These are phyloP conservation scores for Zosterops pallidus DNA, from an alignment of 2,113 vertebrate genomes.

Conservation along the genomic window DNA sequence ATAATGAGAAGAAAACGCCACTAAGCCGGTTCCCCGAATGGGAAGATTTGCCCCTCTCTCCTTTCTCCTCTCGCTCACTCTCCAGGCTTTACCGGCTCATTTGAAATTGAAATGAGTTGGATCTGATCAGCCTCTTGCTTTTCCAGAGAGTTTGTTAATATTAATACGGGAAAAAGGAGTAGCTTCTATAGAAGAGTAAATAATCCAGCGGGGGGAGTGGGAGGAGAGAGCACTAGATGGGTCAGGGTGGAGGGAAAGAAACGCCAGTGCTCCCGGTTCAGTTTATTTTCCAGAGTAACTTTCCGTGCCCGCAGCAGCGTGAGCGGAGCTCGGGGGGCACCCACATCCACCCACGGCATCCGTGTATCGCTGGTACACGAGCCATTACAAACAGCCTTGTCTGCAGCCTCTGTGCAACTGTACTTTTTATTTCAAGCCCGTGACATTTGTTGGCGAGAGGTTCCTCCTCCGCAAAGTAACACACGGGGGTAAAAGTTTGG, in stretches of 20 bases:
- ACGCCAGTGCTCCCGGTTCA: background rate
- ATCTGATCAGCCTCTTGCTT: constrained; percentile 51
- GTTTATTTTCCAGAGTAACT: background rate
- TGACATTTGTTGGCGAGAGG: background rate
- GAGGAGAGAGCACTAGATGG: background rate
- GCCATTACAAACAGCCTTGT: rapidly evolving
- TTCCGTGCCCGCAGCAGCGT: background rate
- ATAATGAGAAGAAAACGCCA: constrained; percentile 13
- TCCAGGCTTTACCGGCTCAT: constrained; percentile 61
- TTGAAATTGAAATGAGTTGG: constrained; percentile 71
- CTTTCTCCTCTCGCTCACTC: constrained; percentile 47
- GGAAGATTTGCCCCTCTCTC: background rate
- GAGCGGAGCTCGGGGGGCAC: background rate
- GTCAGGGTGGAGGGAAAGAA: background rate
- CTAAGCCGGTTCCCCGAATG: background rate
- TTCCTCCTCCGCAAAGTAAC: background rate
- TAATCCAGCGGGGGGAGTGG: constrained; percentile 21
- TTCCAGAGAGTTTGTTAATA: constrained; percentile 60
- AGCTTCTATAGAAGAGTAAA: constrained; percentile 49
- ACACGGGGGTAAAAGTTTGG: background rate
- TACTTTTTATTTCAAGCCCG: background rate
- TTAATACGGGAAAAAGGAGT: constrained; percentile 57
- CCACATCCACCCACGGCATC: rapidly evolving
- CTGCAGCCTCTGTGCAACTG: background rate
- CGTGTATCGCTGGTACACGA: rapidly evolving